phyloP scores from a whole-genome alignment of 2,113 vertebrate genomes.

The Notothenia coriiceps region DNA sequence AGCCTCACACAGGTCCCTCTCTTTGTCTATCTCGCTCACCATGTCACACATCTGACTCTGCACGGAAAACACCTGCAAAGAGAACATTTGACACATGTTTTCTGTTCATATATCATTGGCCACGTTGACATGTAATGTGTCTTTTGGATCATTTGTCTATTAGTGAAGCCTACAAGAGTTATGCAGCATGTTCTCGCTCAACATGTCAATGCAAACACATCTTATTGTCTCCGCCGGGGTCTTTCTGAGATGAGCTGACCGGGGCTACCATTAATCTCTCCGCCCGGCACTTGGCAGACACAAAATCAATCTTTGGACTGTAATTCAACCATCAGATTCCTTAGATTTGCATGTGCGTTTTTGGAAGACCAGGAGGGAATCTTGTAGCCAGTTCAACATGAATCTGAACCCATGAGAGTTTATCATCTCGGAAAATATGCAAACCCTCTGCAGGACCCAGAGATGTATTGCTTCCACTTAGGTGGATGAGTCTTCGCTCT shows the following conservation, averaged over 20 bases:
- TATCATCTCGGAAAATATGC: conserved; percentile 10
- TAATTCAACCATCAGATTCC: neutral
- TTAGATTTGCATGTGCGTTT: conserved; percentile 12
- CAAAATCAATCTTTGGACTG: conserved; percentile 28
- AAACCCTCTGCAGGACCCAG: conserved; percentile 11
- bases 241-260: conserved; percentile 13
- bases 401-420: conserved; percentile 22
- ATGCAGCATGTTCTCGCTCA: neutral
- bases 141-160: neutral
- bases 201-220: conserved; percentile 3
- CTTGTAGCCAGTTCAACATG: neutral
- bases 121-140: neutral
- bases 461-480: conserved; percentile 64
- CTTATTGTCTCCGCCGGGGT: neutral
- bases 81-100: conserved; percentile 19
- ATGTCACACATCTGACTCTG: conserved; percentile 76
- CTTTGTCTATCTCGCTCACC: conserved; percentile 64
- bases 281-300: neutral
- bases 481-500: conserved; percentile 49
- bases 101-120: neutral
- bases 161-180: conserved; percentile 2
- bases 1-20: conserved; percentile 62
- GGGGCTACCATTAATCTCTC: conserved; percentile 14
- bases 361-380: neutral
- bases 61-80: conserved; percentile 65